Base-by-base conservation (phyloP, 2,113 vertebrate species). In the Syngnathus typhle region DNA sequence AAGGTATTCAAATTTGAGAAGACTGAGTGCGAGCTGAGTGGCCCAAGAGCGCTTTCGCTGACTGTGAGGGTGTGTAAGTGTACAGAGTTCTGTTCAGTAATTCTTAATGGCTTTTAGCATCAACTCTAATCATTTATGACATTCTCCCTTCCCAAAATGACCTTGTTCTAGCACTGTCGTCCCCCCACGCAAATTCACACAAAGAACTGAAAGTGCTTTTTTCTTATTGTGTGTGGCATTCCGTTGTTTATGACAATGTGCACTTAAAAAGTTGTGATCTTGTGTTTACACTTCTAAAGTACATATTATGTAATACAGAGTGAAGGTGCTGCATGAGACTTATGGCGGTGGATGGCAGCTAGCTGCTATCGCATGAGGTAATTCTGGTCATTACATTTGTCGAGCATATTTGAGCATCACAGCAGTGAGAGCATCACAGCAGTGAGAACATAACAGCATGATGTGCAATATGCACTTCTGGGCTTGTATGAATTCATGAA, bases 81-180 rank as follows among this genome's bases (percentile, higher is more conserved):
- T 39, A 37, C 51, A 10, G 64, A 68, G 60, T 58, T 77, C 64
- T 79, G 69, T 79, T 85, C 81, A 86, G 84, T 82, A 76, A 87
- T 80, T 82, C 77, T 86, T 85, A 81, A 84, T 83, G 84, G 85
- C 80, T 84, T 87, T 87, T 78, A 85, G 76, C 82, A 73, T 85
- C 80, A 83, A 66, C 76, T 41, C 8, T 84, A 82, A 88, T 82
- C 74, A 79, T 70, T 74, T 51, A 67, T 80, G 86, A 85, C 87
- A 80, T 71, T 65, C 60, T 65, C 70, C 76, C 78, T 72, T 67
- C 75, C 64, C 62, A 54, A 72, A 81, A 72, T 84, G 81, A 84
- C 85, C 79, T 83, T 78, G 81, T 67, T 47, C 59, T 52, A 64
- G 77, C 61, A 39, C 70, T 59, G 74, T 74, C 49, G 7, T 68